Evolutionary conservation across 2,888 invertebrate genomes (phyloP), one percentile per base, ranked within the genome.

Genomic region (Eurois occulta): DNA sequence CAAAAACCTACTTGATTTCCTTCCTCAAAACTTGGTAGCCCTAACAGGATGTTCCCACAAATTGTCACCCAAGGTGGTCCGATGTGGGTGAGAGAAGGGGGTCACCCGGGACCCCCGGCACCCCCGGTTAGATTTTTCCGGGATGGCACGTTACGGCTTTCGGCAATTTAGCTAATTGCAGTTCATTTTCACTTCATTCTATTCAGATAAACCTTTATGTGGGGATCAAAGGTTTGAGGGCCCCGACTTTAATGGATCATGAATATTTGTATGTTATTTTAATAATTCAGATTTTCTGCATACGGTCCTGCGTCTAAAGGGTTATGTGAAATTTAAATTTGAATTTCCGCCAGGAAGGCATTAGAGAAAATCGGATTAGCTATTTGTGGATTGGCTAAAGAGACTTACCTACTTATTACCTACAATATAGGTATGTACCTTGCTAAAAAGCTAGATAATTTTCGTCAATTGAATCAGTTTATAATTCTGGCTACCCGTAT

Each of bases 151-250:
- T 88, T 89, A 88, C 83, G 87, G 87, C 87, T 88, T 85, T 89
- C 84, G 86, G 89, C 90, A 89, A 90, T 91, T 92, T 90, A 87
- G 88, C 89, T 92, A 92, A 92, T 92, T 91, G 91, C 91, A 90
- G 89, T 91, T 90, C 89, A 91, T 92, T 92, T 88, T 89, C 90
- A 90, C 88, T 91, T 90, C 87, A 91, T 91, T 92, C 90, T 91
- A 88, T 91, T 90, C 86, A 77, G 77, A 90, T 90, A 90, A 88
- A 90, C 86, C 85, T 91, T 91, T 89, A 85, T 86, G 76, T 48
- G 77, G 60, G 86, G 88, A 88, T 90, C 87, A 87, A 88, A 90
- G 88, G 87, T 86, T 85, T 80, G 80, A 75, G 83, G 81, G 78
- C 68, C 71, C 11, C 43, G 72, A 73, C 75, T 86, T 80, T 86